Base-by-base conservation (phyloP, 2,797 vertebrate genomes). In the Pipistrellus kuhlii region DNA sequence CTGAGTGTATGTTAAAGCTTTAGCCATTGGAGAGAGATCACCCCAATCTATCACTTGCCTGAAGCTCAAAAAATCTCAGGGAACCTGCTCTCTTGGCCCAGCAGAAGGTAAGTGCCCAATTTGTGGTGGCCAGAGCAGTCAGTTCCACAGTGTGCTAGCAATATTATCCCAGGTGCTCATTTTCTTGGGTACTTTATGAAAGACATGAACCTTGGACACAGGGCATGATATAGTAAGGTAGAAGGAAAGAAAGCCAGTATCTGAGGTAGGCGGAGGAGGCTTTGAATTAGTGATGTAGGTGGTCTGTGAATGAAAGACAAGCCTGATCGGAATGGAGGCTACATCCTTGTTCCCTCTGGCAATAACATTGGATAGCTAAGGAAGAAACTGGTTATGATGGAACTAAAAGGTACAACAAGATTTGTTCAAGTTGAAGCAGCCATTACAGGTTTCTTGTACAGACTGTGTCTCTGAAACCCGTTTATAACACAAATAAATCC, bases 401-500 rank as follows among this genome's bases (percentile, higher is more conserved):
- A n/a, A 53, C 7, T 46, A 91, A 85, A 68, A 72, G 66, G 57
- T 23, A 44, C 68, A 78, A 91, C 8, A 93, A 57, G 68, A 73
- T 78, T 77, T 66, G 44, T 64, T 44, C 11, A 53, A 41, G 21
- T 48, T 73, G 81, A 80, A 88, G 23, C 6, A 73, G 48, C 48
- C 35, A 3, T 62, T 73, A 80, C 38, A 46, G n/a, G 12, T 68
- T 95, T 92, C 51, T 62, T 90, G 18, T 69, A 38, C 21, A 88
- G 66, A 93, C 17, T 44, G 72, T 80, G 72, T 78, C n/a, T 87
- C 35, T 55, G 12, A 93, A 87, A 64, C 6, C 21, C 30, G 30
- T 93, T n/a, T 30, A 17, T 59, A 82, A 82, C 20, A 72, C 59
- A 83, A 88, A 87, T 8, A 84, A 87, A 91, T 53, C 41, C 32